Evolutionary conservation across 1,140 invertebrate genomes (phyloP).

Genomic region (Heliconius nattereri): DNA sequence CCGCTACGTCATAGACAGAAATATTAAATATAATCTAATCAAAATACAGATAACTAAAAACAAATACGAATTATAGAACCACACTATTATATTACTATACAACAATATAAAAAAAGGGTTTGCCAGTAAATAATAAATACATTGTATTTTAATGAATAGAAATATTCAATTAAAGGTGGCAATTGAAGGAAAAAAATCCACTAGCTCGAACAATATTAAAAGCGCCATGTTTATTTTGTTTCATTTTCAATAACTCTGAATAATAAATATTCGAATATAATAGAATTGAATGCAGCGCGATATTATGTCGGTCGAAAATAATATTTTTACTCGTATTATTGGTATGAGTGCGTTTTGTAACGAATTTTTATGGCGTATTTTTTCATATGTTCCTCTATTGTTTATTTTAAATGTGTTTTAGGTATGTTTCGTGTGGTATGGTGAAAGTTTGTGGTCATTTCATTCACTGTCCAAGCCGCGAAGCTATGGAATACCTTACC

Average conservation of each 20-base stretch:
- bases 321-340: not conserved
- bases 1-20: not conserved
- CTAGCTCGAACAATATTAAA: not conserved
- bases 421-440: too few species aligned
- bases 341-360: not conserved
- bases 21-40: not conserved
- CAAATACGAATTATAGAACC: not conserved
- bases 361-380: not conserved
- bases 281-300: not conserved
- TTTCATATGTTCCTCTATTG: not conserved
- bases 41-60: not conserved
- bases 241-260: slow-evolving; percentile 23
- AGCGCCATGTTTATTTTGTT: slow-evolving; percentile 10
- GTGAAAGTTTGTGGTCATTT: too few species aligned
- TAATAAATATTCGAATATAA: slow-evolving; percentile 26
- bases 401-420: not conserved
- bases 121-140: not conserved
- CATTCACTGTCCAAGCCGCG: too few species aligned
- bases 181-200: slow-evolving; percentile 16
- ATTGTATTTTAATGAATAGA: not conserved
- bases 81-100: not conserved
- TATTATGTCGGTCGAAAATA: not conserved
- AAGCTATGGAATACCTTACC: too few species aligned
- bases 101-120: not conserved
- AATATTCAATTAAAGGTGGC: slow-evolving; percentile 19